Conservation (phyloP, 1,140 invertebrate species). For the Scaptodrosophila lebanonensis region DNA sequence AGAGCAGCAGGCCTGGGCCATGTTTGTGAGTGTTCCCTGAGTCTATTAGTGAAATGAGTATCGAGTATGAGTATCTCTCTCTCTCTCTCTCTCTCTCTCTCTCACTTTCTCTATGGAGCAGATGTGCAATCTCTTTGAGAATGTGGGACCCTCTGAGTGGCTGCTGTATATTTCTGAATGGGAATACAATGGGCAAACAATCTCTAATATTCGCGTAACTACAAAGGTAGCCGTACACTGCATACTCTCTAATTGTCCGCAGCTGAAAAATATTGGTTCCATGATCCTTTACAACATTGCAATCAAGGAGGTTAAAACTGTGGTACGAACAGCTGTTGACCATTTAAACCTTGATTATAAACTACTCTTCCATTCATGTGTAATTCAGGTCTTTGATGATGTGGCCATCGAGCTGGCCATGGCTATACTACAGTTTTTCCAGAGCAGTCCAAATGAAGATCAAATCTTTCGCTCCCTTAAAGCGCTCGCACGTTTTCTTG, state of each 20-base stretch:
- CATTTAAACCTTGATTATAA: not conserved
- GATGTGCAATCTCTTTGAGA: constrained; percentile 95
- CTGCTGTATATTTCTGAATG: constrained; percentile 95
- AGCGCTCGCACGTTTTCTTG: constrained; percentile 87
- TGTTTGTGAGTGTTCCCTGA: constrained; percentile 81
- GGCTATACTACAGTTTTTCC: constrained; percentile 94
- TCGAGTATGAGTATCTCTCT: not conserved
- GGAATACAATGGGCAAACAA: constrained; percentile 84
- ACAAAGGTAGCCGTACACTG: constrained; percentile 94
- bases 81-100: not conserved
- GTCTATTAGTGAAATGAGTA: constrained; percentile 64
- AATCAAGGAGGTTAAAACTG: constrained; percentile 97
- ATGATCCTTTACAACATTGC: constrained; percentile 94
- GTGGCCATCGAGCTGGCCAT: constrained; percentile 94
- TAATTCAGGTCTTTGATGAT: constrained; percentile 91
- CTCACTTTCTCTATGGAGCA: constrained; percentile 71
- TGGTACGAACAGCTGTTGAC: constrained; percentile 90
- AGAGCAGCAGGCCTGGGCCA: constrained; percentile 87
- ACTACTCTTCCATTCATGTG: not conserved
- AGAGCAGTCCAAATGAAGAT: constrained; percentile 87
- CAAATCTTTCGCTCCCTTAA: constrained; percentile 87
- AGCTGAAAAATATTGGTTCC: constrained; percentile 87
- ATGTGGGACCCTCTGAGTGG: constrained; percentile 93
- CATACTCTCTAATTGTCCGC: constrained; percentile 84
- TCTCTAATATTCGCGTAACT: constrained; percentile 93